These are phyloP conservation scores for Schizopygopsis malacanthus DNA, from an alignment of 2,797 vertebrate genomes.

Conservation along the genomic window DNA sequence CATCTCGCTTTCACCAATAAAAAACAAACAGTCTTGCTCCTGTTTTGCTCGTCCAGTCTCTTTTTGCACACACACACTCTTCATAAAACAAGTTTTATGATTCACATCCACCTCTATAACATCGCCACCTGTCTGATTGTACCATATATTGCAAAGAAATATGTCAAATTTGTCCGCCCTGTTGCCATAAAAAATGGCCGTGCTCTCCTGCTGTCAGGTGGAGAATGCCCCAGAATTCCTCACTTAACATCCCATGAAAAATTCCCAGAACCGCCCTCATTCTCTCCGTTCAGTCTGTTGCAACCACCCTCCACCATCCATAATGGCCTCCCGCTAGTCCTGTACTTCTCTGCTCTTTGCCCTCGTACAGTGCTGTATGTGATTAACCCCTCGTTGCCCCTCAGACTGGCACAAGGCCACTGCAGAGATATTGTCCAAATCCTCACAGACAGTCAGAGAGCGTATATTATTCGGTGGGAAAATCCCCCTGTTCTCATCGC, in stretches of 20 bases:
- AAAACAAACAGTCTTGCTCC: conserved; percentile 18
- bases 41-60: not conserved
- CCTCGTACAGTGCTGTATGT: conserved; percentile 49
- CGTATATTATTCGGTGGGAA: conserved; percentile 29
- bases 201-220: not conserved
- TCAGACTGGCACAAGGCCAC: conserved; percentile 28
- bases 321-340: conserved; percentile 53
- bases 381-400: conserved; percentile 46
- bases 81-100: conserved; percentile 11
- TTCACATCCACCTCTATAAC: conserved; percentile 3
- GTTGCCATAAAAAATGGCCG: not conserved
- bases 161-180: not conserved
- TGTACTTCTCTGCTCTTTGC: conserved; percentile 35
- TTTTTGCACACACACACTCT: not conserved
- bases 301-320: conserved; percentile 12
- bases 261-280: conserved; percentile 29
- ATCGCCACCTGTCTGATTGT: not conserved
- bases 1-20: conserved; percentile 27
- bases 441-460: conserved; percentile 25
- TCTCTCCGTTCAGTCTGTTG: conserved; percentile 36
- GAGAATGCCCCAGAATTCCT: conserved; percentile 36
- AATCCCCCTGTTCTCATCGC: conserved; percentile 37
- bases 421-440: conserved; percentile 37
- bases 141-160: not conserved
- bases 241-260: conserved; percentile 51